Evolutionary conservation across 2,888 invertebrate species (phyloP), one percentile per base, ranked within the genome.

Genomic region (Zygaena filipendulae): DNA sequence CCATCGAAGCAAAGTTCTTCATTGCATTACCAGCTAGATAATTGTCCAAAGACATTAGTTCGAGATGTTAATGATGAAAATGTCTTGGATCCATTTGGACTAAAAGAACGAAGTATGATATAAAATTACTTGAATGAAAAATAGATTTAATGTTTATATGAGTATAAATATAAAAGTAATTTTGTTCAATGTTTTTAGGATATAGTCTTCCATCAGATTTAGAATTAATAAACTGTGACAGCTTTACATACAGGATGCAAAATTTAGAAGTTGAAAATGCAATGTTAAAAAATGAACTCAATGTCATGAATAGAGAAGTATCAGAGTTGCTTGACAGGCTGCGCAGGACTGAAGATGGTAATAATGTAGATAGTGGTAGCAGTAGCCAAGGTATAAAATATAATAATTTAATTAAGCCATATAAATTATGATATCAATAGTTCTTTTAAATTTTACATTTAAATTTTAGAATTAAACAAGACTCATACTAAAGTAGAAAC

Each of bases 211-310:
- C 75, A 19, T 31, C 51, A 11, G 68, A 72, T 25, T 38, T 67
- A 19, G 61, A 67, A 39, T 20, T 56, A 12, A 21, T 60, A 13
- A 52, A 40, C 14, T 43, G 33, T 27, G 52, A 59, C 19, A 52
- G 49, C 11, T 47, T 56, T 32, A 45, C 53, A 12, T 55, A 58
- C 28, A 64, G 50, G 30, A 42, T 71, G 52, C 66, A 75, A 51
- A 69, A 71, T 44, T 53, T 74, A 32, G 71, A 71, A 46, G 57
- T 75, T 7, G 77, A 77, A 45, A 79, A 79, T 54, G 59, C 63
- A 3, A 71, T 77, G 71, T 45, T 77, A 36, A 75, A 68, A 49
- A 77, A 72, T 50, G 77, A 79, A 50, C 55, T 75, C 3, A 70
- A 68, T 47, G 68, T 72, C 0, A 52, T 71, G 47, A 71, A 74